Evolutionary conservation across 2,797 vertebrate genomes (phyloP).

Genomic region (Vultur gryphus): DNA sequence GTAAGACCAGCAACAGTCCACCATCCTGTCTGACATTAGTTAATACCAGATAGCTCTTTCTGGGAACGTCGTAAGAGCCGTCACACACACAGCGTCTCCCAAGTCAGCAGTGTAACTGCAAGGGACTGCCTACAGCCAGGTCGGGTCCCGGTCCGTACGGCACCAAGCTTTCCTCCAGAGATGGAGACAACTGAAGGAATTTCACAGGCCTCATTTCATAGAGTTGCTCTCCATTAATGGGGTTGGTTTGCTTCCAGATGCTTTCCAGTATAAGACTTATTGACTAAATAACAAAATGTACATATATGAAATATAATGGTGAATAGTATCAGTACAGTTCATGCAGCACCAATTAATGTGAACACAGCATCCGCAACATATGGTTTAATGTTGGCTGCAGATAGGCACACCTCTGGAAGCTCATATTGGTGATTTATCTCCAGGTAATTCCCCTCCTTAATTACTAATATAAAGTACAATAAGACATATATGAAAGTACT

Average conservation of each 20-base stretch:
- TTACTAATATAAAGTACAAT: background rate
- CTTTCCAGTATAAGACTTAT: background rate
- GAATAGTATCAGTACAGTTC: background rate
- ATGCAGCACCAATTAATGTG: background rate
- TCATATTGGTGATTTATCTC: background rate
- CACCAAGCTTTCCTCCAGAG: background rate
- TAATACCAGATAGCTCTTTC: background rate
- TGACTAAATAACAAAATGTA: background rate
- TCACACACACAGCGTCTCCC: background rate
- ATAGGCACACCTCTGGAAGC: background rate
- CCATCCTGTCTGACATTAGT: background rate
- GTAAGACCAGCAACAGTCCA: background rate
- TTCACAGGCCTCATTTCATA: background rate
- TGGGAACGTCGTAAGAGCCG: background rate
- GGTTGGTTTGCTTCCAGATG: background rate
- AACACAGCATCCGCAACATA: accelerated
- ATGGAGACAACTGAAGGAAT: background rate
- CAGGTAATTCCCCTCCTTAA: background rate
- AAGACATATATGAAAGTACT: background rate
- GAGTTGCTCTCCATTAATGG: background rate
- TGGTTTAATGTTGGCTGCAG: background rate
- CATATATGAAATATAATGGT: background rate
- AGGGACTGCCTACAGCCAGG: background rate
- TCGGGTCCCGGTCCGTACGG: accelerated
- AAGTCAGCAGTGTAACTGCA: background rate